Percentiles rank a stretch among this genome's conserved stretches.
phyloP scores from a whole-genome alignment of 2,113 vertebrate species.

The Hipposideros armiger region DNA sequence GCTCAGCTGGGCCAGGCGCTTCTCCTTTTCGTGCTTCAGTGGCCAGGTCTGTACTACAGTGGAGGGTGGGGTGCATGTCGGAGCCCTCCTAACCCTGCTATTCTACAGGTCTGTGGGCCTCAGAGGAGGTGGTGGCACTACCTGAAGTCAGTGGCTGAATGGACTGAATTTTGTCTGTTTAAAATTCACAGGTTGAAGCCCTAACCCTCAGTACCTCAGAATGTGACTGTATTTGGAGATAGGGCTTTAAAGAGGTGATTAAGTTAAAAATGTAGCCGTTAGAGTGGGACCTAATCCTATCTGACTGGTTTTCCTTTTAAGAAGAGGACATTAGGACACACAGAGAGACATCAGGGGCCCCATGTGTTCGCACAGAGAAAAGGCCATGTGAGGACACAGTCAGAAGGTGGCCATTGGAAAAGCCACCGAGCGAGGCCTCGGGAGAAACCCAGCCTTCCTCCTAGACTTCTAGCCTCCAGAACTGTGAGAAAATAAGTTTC shows the following conservation, averaged over 20 bases:
- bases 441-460: not conserved
- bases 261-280: not conserved
- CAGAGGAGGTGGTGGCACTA: not conserved
- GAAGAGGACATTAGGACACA: not conserved
- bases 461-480: not conserved
- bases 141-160: not conserved
- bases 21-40: not conserved
- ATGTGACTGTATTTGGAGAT: not conserved
- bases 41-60: not conserved
- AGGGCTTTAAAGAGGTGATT: not conserved
- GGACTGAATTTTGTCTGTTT: not conserved
- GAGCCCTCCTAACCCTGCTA: not conserved
- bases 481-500: not conserved
- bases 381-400: not conserved
- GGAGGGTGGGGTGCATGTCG: not conserved
- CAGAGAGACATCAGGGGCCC: not conserved
- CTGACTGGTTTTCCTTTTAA: not conserved
- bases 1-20: not conserved
- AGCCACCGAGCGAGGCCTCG: not conserved
- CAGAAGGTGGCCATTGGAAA: not conserved
- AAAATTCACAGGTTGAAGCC: not conserved
- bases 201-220: not conserved
- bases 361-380: not conserved
- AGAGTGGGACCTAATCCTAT: not conserved
- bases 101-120: not conserved